Percentiles rank a stretch among this genome's conserved stretches.
Evolutionary conservation across 1,140 invertebrate genomes (phyloP).

Genomic region (Halotydeus destructor): DNA sequence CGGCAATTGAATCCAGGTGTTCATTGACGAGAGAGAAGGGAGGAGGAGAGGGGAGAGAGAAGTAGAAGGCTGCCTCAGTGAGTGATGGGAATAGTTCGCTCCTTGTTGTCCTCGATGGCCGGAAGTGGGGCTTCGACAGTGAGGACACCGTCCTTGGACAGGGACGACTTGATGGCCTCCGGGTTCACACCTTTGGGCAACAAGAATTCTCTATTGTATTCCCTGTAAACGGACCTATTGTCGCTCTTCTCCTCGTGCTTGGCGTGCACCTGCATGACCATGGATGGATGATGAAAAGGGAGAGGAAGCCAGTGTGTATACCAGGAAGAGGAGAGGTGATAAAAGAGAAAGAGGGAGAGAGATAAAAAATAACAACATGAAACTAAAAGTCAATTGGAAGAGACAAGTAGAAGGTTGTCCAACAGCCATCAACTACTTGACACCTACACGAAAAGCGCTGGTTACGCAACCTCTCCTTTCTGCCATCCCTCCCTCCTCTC

Average conservation of each 20-base stretch:
- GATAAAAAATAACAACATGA: too few relatives aligned
- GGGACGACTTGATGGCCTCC: slow-evolving; percentile 65
- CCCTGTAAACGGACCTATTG: slow-evolving; percentile 76
- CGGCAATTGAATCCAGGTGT: too few relatives aligned
- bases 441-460: too few relatives aligned
- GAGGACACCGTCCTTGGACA: slow-evolving; percentile 75
- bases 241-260: slow-evolving; percentile 89
- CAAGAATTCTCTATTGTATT: slow-evolving; percentile 86
- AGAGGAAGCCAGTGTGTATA: too few relatives aligned
- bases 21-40: too few relatives aligned
- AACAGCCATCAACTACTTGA: too few relatives aligned
- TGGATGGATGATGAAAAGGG: too few relatives aligned
- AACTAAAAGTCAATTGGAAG: too few relatives aligned
- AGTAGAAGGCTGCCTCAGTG: not conserved
- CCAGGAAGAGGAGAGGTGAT: too few relatives aligned
- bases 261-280: slow-evolving; percentile 57
- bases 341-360: too few relatives aligned
- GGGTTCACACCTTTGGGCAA: slow-evolving; percentile 75
- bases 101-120: slow-evolving; percentile 37
- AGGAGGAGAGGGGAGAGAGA: too few relatives aligned
- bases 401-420: too few relatives aligned
- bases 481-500: not conserved
- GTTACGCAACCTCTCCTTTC: not conserved
- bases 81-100: slow-evolving; percentile 49
- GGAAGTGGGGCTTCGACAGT: slow-evolving; percentile 82